A percentile compares a stretch with the other conserved stretches of the same genome.
Conservation (phyloP, 1,140 invertebrate species). For the Thaumatotibia leucotreta region DNA sequence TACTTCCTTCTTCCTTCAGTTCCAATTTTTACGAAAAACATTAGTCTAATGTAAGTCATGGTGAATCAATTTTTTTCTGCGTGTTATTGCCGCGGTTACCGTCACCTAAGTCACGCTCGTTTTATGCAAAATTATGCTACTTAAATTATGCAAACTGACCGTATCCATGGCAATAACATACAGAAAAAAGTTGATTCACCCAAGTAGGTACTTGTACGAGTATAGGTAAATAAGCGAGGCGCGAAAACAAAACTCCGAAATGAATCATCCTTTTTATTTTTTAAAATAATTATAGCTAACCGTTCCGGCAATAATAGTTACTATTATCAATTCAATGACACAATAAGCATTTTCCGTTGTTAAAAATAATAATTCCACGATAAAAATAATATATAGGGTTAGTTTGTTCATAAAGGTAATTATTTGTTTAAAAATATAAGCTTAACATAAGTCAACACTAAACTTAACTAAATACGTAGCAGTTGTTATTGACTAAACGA, state of each 20-base stretch:
- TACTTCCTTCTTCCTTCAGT: background rate
- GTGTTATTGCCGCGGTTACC: too few relatives aligned
- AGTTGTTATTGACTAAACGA: slow-evolving; percentile 49
- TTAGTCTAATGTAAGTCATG: background rate
- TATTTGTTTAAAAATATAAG: slow-evolving; percentile 50
- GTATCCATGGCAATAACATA: too few relatives aligned
- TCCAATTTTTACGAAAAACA: background rate
- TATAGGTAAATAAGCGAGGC: background rate
- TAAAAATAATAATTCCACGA: slow-evolving; percentile 55
- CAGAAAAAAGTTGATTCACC: too few relatives aligned
- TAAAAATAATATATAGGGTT: slow-evolving; percentile 57
- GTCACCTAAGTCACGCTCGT: too few relatives aligned
- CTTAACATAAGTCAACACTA: slow-evolving; percentile 65
- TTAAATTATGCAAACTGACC: too few relatives aligned
- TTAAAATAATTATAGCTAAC: slow-evolving; percentile 77
- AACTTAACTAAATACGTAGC: slow-evolving; percentile 60
- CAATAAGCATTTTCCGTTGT: slow-evolving; percentile 74
- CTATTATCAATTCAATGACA: slow-evolving; percentile 72
- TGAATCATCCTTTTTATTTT: slow-evolving; percentile 76
- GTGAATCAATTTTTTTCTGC: too few relatives aligned
- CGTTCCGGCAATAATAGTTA: slow-evolving; percentile 71
- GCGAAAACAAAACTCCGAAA: slow-evolving; percentile 53
- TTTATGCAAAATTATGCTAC: too few relatives aligned
- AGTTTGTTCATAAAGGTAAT: slow-evolving; percentile 57
- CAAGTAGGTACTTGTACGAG: too few relatives aligned